A percentile compares a stretch with the other conserved stretches of the same genome.
These are phyloP conservation scores for Ianthella basta DNA, from an alignment of 37 sponge, comb jelly and placozoan species.

Conservation along the genomic window DNA sequence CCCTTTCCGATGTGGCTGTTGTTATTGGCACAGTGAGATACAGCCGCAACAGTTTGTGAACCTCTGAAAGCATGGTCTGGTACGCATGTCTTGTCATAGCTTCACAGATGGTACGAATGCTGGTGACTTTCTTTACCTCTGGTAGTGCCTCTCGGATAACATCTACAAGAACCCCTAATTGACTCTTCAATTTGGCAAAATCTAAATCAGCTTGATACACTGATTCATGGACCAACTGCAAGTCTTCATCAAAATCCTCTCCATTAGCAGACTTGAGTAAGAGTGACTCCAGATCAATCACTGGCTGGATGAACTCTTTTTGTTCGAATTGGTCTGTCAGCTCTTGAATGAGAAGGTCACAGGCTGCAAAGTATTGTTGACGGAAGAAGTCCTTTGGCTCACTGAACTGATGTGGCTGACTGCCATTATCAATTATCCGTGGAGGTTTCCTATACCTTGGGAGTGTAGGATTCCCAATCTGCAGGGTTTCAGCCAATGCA, in stretches of 20 bases:
- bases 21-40: slow-evolving; percentile 64
- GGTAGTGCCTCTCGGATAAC: slow-evolving; percentile 44
- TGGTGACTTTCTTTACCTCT: slow-evolving; percentile 33
- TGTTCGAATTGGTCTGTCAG: slow-evolving; percentile 55
- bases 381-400: slow-evolving; percentile 48
- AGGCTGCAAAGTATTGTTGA: slow-evolving; percentile 46
- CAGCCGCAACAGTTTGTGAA: slow-evolving; percentile 57
- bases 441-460: slow-evolving; percentile 61
- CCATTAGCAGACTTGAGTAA: slow-evolving; percentile 56
- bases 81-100: slow-evolving; percentile 23
- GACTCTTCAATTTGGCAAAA: slow-evolving; percentile 37
- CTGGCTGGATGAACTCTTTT: slow-evolving; percentile 28
- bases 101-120: slow-evolving; percentile 51
- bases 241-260: slow-evolving; percentile 21
- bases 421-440: slow-evolving; percentile 45
- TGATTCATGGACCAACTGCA: slow-evolving; percentile 42
- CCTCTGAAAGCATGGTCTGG: slow-evolving; percentile 36
- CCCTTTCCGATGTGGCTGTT: slow-evolving; percentile 49
- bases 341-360: slow-evolving; percentile 47
- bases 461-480: slow-evolving; percentile 44
- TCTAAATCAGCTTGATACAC: slow-evolving; percentile 60
- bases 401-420: slow-evolving; percentile 41
- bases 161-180: slow-evolving; percentile 57
- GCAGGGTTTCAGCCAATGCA: slow-evolving; percentile 11
- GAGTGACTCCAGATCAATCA: slow-evolving; percentile 44